Percentiles rank a stretch among this genome's conserved stretches.
phyloP scores from a whole-genome alignment of 2,888 invertebrate genomes.

The Pterobdella sp. region DNA sequence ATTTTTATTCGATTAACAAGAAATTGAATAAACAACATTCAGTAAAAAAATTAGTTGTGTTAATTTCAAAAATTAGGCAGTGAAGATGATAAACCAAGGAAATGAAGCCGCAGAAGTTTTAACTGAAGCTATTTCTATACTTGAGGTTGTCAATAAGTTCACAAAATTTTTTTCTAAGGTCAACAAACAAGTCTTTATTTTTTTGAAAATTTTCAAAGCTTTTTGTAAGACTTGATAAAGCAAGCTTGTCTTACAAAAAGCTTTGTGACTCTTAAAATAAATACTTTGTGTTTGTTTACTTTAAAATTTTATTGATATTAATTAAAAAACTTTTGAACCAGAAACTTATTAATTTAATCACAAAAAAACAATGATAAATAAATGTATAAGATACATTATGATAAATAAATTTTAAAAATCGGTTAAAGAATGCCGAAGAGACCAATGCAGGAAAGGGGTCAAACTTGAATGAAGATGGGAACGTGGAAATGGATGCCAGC shows the following conservation, averaged over 20 bases:
- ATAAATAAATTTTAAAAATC: no score
- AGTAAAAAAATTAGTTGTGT: background rate
- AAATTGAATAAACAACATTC: background rate
- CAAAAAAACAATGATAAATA: no score
- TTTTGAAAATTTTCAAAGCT: no score
- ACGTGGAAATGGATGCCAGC: slow-evolving; percentile 90
- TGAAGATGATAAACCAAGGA: slow-evolving; percentile 58
- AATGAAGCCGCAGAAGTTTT: slow-evolving; percentile 72
- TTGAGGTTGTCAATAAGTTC: slow-evolving; percentile 58
- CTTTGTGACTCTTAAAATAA: no score
- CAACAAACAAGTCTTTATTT: background rate
- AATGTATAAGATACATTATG: no score
- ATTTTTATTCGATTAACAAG: background rate
- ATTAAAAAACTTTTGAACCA: no score
- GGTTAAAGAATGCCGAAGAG: slow-evolving; percentile 65
- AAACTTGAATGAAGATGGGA: slow-evolving; percentile 76
- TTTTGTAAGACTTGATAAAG: no score
- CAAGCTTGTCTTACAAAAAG: no score
- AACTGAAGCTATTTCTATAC: slow-evolving; percentile 66
- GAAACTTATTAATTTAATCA: no score
- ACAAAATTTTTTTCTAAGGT: slow-evolving; percentile 6
- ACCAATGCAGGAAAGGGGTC: slow-evolving; percentile 92
- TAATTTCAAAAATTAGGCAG: slow-evolving; percentile 38
- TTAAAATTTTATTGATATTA: no score
- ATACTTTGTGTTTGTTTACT: no score